phyloP scores from a whole-genome alignment of 1,140 invertebrate species.

The Pseudachorutes palmiensis region DNA sequence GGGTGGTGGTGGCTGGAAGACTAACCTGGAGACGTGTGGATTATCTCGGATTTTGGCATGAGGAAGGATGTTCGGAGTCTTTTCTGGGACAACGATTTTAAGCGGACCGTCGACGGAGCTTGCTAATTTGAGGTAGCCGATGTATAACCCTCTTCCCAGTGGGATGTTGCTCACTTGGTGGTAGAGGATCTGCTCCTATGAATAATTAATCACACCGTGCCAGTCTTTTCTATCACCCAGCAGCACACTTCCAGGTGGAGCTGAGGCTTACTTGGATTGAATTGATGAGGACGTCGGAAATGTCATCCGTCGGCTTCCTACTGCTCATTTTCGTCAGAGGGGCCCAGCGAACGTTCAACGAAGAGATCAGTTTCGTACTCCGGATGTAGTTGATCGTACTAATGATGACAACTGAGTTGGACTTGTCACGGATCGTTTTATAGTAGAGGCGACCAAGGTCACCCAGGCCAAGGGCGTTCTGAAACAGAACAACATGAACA shows the following conservation, averaged over 20 bases:
- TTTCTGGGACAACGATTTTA: slow-evolving; percentile 80
- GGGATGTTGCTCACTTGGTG: slow-evolving; percentile 76
- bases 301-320: slow-evolving; percentile 49
- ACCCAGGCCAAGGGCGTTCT: slow-evolving; percentile 74
- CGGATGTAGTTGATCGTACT: slow-evolving; percentile 69
- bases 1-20: slow-evolving; percentile 34
- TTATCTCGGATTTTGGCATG: slow-evolving; percentile 87
- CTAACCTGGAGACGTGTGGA: slow-evolving; percentile 87
- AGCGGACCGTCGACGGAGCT: slow-evolving; percentile 90
- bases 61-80: slow-evolving; percentile 85
- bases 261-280: slow-evolving; percentile 66
- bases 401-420: slow-evolving; percentile 76
- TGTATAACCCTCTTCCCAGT: slow-evolving; percentile 75
- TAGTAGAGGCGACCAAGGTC: slow-evolving; percentile 89
- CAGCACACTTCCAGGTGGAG: no score
- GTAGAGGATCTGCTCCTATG: slow-evolving; percentile 79
- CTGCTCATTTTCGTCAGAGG: slow-evolving; percentile 64
- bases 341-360: slow-evolving; percentile 78
- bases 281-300: slow-evolving; percentile 70
- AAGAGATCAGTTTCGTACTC: slow-evolving; percentile 69
- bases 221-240: no score
- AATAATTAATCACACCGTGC: no score
- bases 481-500: no score
- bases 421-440: slow-evolving; percentile 72
- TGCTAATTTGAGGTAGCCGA: slow-evolving; percentile 91